Evolutionary conservation across 2,797 vertebrate genomes (phyloP).

Genomic region (Rhinatrema bivittatum): DNA sequence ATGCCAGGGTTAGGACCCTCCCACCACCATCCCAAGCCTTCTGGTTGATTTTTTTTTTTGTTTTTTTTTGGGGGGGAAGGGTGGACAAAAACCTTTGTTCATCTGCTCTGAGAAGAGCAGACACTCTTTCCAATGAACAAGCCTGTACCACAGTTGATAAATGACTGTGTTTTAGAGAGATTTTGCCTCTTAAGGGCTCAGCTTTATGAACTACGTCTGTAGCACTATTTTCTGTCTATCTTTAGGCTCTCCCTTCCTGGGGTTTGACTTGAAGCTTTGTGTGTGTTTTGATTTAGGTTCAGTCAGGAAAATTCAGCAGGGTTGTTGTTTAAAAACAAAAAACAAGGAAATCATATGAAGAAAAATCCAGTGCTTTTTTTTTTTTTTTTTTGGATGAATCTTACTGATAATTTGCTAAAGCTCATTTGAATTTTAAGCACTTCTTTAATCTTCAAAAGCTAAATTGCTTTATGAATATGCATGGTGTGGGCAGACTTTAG

Average conservation of each 20-base stretch:
- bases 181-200: constrained; percentile 67
- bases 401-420: constrained; percentile 97
- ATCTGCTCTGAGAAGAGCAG: constrained; percentile 53
- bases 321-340: constrained; percentile 34
- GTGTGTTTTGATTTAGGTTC: constrained; percentile 65
- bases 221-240: constrained; percentile 63
- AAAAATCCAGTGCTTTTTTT: constrained; percentile 61
- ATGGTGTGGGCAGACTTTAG: constrained; percentile 99
- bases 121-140: constrained; percentile 58
- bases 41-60: too few species aligned
- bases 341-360: constrained; percentile 67
- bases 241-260: constrained; percentile 65
- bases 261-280: constrained; percentile 63
- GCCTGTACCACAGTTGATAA: constrained; percentile 69
- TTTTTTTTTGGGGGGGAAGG: too few species aligned
- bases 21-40: too few species aligned
- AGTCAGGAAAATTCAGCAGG: constrained; percentile 67
- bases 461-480: constrained; percentile 99
- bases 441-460: constrained; percentile 99
- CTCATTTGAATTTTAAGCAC: constrained; percentile 99
- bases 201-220: constrained; percentile 67
- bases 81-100: constrained; percentile 52
- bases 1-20: too few species aligned
- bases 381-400: constrained; percentile 95
- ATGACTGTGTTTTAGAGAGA: constrained; percentile 69